phyloP scores from a whole-genome alignment of 1,140 invertebrate genomes.

The Plectrocnemia conspersa region DNA sequence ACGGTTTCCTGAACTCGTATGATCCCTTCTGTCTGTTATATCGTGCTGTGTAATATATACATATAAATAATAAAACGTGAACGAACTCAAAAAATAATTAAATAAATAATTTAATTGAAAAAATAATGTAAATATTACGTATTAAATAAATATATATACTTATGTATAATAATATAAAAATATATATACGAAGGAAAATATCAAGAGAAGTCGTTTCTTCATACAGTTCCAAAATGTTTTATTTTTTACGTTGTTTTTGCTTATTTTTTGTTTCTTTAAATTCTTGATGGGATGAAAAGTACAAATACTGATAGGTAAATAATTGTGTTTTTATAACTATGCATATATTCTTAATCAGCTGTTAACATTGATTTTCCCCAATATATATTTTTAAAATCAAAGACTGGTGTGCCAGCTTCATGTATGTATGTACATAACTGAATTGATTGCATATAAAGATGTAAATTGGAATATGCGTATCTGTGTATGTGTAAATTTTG shows the following conservation, averaged over 20 bases:
- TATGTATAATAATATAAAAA: no score
- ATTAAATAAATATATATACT: not conserved
- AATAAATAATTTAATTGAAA: no score
- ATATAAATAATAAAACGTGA: no score
- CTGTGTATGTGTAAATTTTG: no score
- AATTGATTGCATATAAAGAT: constrained; percentile 16
- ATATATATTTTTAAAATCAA: no score
- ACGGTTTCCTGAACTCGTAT: constrained; percentile 27
- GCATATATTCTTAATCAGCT: not conserved
- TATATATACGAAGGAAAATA: no score
- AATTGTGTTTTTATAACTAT: no score
- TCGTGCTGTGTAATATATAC: constrained; percentile 18
- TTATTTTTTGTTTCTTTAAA: constrained; percentile 2
- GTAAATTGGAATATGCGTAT: constrained; percentile 14
- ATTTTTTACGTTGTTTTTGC: not conserved
- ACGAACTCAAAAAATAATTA: no score
- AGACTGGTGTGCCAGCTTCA: constrained; percentile 20
- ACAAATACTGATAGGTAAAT: constrained; percentile 35
- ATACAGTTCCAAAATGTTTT: not conserved
- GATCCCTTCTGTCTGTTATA: constrained; percentile 29
- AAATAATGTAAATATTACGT: not conserved
- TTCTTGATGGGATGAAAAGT: constrained; percentile 29
- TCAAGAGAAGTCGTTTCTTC: not conserved
- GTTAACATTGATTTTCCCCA: no score
- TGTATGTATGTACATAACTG: constrained; percentile 18